Evolutionary conservation across 1,140 invertebrate species (phyloP), one percentile per base, ranked within the genome.

Genomic region (Vollenhovia emeryi): DNA sequence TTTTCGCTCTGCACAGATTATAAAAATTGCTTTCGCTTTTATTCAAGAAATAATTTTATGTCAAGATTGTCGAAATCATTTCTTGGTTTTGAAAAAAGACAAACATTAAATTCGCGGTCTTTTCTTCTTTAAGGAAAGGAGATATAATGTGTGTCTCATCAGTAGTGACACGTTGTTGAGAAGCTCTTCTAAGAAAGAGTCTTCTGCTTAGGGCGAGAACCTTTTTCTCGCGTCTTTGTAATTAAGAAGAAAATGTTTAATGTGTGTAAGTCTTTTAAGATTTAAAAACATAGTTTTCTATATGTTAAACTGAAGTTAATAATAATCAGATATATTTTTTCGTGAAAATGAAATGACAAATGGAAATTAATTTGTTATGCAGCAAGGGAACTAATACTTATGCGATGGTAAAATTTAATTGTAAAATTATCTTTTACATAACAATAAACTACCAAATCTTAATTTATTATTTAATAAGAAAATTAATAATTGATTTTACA

Each of bases 211-310:
- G 59, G 30, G 36, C 52, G 11, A 59, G 24, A 57, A 4, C 8
- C 18, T 45, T 71, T 60, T 73, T 8, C 24, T 71, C 40, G 13
- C 24, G 50, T 15, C 1, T 6, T 73, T 40, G 36, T 45, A 73
- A 73, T 73, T 82, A 82, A 71, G 33, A 1, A 66, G 8, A 71
- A 71, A 71, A 82, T 45, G 27, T 27, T 36, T 45, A n/a, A n/a
- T 9, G 40, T 59, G 27, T 18, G 11, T 50, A 57, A 57, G 27
- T 52, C 30, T 33, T 36, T 59, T 43, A n/a, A 24, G 27, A 48
- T 62, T 78, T 33, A 15, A 27, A 48, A 62, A 64, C 27, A 45
- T 30, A 13, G 9, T n/a, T 64, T 62, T 78, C 2, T 33, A 8
- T 60, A 62, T 24, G 5, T 43, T 62, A 48, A 3, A 27, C 11